Percentiles rank a stretch among this genome's conserved stretches.
Evolutionary conservation across 2,888 invertebrate species (phyloP).

Genomic region (Bugula neritina): DNA sequence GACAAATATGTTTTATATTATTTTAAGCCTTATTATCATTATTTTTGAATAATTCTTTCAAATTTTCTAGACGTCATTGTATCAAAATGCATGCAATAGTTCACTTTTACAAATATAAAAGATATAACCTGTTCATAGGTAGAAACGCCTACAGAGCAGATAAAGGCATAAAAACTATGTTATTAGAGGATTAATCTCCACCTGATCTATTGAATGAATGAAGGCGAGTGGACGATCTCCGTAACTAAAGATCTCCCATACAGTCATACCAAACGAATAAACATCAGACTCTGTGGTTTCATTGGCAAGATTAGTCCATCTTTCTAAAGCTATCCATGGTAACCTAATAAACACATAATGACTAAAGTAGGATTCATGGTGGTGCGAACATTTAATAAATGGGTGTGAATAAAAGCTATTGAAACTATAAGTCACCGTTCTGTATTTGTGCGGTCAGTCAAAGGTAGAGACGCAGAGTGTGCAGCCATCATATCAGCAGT

Average conservation of each 20-base stretch:
- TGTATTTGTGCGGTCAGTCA: background rate
- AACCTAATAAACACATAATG: conserved; percentile 14
- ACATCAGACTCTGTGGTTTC: conserved; percentile 27
- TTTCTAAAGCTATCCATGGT: conserved; percentile 27
- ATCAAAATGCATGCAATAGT: no score
- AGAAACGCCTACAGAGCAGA: no score
- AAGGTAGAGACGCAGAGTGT: background rate
- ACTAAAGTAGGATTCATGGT: background rate
- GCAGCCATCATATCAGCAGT: conserved; percentile 14
- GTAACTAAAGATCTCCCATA: conserved; percentile 25
- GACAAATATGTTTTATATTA: no score
- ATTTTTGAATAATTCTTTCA: no score
- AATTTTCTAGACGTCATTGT: no score
- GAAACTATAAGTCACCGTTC: background rate
- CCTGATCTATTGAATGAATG: conserved; percentile 14
- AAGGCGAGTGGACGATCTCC: background rate
- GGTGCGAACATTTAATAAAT: background rate
- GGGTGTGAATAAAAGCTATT: background rate
- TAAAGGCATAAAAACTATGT: no score
- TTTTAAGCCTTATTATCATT: no score
- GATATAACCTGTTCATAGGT: no score
- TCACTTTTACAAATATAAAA: no score
- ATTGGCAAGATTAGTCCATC: conserved; percentile 21
- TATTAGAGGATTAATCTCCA: no score
- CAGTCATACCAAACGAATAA: conserved; percentile 25